Evolutionary conservation across 2,113 vertebrate genomes (phyloP).

Genomic region (Garra rufa): DNA sequence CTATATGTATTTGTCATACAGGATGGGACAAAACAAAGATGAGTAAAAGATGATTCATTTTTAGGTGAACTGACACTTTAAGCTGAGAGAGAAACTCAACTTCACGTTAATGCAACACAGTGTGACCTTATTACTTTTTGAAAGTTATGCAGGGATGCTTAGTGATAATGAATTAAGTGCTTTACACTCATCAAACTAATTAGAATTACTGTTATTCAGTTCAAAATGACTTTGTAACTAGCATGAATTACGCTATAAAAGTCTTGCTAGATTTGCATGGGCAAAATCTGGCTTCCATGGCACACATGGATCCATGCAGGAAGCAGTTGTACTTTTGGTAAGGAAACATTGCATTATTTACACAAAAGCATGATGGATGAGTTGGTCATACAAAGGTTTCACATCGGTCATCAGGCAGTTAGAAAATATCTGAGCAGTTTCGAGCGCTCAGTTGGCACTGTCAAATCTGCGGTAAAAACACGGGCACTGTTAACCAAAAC

Average conservation of each 20-base stretch:
- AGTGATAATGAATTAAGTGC: background rate
- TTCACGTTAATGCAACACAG: background rate
- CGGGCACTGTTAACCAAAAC: slow-evolving; percentile 10
- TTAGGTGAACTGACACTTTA: background rate
- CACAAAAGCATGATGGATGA: background rate
- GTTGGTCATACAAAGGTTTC: slow-evolving; percentile 21
- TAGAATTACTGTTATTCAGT: background rate
- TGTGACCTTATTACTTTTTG: background rate
- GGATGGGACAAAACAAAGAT: background rate
- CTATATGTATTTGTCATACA: background rate
- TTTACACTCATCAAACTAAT: background rate
- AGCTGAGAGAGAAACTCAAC: background rate
- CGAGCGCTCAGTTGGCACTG: slow-evolving; percentile 20
- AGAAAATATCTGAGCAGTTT: slow-evolving; percentile 27
- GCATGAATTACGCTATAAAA: background rate
- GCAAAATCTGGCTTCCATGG: background rate
- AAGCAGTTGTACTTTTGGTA: background rate
- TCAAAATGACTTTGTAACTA: background rate
- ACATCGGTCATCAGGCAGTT: background rate
- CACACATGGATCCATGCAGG: background rate
- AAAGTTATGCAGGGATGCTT: background rate
- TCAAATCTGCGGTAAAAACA: slow-evolving; percentile 22
- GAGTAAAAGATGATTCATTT: background rate
- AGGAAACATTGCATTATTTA: slow-evolving; percentile 16
- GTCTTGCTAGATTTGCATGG: background rate